Conservation (phyloP, 2,113 vertebrate genomes). For the Corvus cornix region DNA sequence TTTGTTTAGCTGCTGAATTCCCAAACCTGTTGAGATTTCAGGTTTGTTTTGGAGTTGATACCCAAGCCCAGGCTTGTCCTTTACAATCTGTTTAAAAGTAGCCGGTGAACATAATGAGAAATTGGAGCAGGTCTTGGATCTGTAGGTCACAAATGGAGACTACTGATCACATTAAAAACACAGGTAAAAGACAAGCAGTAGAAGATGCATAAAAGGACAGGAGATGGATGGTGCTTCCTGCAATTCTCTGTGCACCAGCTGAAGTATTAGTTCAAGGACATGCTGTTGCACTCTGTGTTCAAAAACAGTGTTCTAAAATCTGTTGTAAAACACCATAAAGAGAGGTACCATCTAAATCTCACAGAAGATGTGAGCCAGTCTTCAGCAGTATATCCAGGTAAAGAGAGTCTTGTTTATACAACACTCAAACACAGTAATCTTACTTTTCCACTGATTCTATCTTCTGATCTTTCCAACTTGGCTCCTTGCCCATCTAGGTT, state of each 20-base stretch:
- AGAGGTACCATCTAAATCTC: not conserved
- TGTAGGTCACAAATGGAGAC: not conserved
- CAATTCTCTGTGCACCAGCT: not conserved
- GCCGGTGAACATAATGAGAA: not conserved
- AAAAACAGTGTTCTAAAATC: not conserved
- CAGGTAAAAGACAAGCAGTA: not conserved
- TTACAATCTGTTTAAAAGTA: not conserved
- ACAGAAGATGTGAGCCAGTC: not conserved
- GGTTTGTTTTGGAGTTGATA: not conserved
- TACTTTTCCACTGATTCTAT: not conserved
- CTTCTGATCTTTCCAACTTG: conserved; percentile 1
- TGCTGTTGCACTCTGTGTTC: not conserved
- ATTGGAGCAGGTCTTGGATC: not conserved
- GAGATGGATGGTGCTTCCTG: not conserved
- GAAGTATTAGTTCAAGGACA: not conserved
- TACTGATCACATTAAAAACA: not conserved
- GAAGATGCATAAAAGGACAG: not conserved
- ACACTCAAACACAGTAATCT: not conserved
- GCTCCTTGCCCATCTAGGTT: not conserved
- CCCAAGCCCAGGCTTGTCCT: not conserved
- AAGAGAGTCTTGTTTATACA: not conserved
- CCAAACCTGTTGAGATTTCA: not conserved
- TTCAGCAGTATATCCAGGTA: not conserved
- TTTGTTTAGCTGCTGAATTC: not conserved
- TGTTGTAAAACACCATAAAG: not conserved